Conservation (phyloP, 92 coral and sea anemone genomes). For the Paragorgia papillata region DNA sequence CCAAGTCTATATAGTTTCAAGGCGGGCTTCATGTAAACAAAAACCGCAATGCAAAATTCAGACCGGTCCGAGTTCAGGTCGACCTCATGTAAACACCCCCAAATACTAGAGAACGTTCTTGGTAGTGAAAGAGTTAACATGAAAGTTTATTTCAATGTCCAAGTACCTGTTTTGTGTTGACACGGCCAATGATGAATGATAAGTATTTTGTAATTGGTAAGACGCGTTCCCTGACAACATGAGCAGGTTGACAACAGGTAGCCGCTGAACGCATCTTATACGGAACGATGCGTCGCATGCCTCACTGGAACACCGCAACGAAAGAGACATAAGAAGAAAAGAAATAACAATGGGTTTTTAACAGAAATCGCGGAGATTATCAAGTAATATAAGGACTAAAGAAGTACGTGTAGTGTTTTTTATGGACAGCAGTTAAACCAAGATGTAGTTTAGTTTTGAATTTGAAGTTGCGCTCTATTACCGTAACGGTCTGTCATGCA, state of each 20-base stretch:
- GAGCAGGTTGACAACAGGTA: slow-evolving; percentile 4
- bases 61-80: too few species aligned
- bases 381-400: too few species aligned
- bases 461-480: background rate
- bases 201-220: background rate
- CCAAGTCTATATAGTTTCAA: too few species aligned
- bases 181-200: background rate
- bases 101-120: too few species aligned
- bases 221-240: background rate
- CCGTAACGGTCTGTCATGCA: slow-evolving; percentile 33
- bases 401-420: too few species aligned
- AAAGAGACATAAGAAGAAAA: background rate
- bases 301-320: background rate
- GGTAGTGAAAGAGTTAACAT: too few species aligned
- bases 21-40: too few species aligned
- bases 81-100: too few species aligned
- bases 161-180: background rate
- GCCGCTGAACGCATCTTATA: slow-evolving; percentile 5
- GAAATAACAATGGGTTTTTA: background rate
- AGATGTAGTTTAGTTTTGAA: background rate
- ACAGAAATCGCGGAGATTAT: too few species aligned
- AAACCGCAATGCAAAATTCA: too few species aligned
- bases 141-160: too few species aligned
- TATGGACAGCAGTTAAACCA: background rate
- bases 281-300: slow-evolving; percentile 10